Evolutionary conservation across 1,140 invertebrate genomes (phyloP), one percentile per base, ranked within the genome.

Genomic region (Melitaea cinxia): DNA sequence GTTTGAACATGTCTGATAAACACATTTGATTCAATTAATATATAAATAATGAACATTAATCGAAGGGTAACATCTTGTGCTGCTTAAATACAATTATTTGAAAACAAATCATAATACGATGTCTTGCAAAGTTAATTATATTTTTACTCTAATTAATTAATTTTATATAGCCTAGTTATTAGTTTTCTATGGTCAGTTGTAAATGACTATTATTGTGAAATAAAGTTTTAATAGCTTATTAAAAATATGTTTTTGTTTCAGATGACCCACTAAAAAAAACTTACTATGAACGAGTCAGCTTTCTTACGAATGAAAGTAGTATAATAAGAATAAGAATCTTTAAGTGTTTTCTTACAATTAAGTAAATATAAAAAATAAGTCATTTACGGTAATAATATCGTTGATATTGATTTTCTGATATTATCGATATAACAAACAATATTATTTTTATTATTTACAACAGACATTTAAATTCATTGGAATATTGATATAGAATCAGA

Each of bases 401-500:
- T 42, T 9, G 37, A 42, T 42, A 42, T 17, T 9, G 14, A 17
- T 17, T 17, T 15, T 42, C 37, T 19, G 37, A 17, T 42, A 42
- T 9, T 12, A 37, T 42, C 15, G 4, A 23, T 55, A n/a, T 19
- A 55, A 17, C 39, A 21, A 39, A 55, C 28, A 24, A 55, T 55
- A 39, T 37, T 33, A 5, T 14, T 23, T 55, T 58, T 49, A 19
- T 30, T 58, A 58, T 58, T 42, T 58, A 58, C 56, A 47, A 19
- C 56, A 30, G 24, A 26, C 42, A 33, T 33, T 33, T 58, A 64
- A 15, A 47, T 35, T 14, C 50, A 57, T 55, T 30, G 49, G 24
- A 65, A 57, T 52, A 65, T 64, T 21, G 45, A 66, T 59, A 53
- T 35, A 54, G 37, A 39, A 52, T 37, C 23, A 72, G 76, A 84